Percentiles rank a stretch among this genome's conserved stretches.
Evolutionary conservation across 1,140 invertebrate species (phyloP).

Genomic region (Saccostrea echinata): DNA sequence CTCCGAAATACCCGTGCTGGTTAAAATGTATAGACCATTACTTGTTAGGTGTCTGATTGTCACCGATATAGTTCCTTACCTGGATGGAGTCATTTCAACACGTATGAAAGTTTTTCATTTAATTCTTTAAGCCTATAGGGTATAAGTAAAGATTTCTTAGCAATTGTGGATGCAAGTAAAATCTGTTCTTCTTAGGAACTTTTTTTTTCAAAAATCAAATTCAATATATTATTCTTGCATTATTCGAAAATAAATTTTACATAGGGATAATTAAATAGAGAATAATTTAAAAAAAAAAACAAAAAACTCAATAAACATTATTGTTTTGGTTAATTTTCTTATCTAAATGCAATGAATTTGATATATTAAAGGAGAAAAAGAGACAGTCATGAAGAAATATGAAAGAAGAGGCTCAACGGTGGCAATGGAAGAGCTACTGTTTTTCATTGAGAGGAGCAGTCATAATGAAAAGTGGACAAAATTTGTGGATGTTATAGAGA

Average conservation of each 20-base stretch:
- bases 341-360: no score
- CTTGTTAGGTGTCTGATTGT: background rate
- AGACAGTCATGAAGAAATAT: background rate
- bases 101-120: background rate
- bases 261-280: no score
- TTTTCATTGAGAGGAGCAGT: background rate
- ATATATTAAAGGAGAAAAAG: background rate
- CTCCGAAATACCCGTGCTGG: background rate
- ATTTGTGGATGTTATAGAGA: background rate
- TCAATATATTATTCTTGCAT: no score
- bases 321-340: no score
- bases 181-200: no score
- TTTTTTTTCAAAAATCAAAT: no score
- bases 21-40: background rate
- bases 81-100: background rate
- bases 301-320: no score
- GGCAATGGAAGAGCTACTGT: background rate
- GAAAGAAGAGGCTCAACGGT: background rate
- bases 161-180: no score
- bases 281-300: no score
- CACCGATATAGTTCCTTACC: background rate
- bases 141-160: no score
- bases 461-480: background rate
- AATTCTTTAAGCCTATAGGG: no score
- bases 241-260: no score